phyloP scores from a whole-genome alignment of 2,113 vertebrate genomes.

The Alces alces region DNA sequence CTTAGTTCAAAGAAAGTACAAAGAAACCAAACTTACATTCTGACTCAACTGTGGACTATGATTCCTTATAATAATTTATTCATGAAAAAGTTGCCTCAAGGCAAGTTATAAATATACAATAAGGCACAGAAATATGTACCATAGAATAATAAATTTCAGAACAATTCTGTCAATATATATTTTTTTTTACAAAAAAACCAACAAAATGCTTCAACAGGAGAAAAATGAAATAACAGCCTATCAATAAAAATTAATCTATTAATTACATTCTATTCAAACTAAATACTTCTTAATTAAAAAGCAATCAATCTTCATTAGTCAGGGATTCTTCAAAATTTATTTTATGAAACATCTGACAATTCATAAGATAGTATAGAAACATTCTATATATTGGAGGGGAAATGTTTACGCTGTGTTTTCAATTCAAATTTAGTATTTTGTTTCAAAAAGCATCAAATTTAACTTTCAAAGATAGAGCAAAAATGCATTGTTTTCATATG shows the following conservation, averaged over 20 bases:
- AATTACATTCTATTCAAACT: not conserved
- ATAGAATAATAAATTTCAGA: not conserved
- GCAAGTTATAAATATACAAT: not conserved
- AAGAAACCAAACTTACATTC: not conserved
- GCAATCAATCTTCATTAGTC: not conserved
- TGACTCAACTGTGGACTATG: not conserved
- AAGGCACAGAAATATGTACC: not conserved
- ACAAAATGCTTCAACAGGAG: not conserved
- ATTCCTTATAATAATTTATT: conserved; percentile 42
- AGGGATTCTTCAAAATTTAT: not conserved
- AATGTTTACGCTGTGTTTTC: not conserved
- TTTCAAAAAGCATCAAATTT: not conserved
- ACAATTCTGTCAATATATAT: not conserved
- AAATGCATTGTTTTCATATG: not conserved
- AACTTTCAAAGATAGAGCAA: not conserved
- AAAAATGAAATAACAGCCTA: not conserved
- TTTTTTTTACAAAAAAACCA: not conserved
- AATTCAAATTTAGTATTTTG: not conserved
- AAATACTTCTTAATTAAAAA: not conserved
- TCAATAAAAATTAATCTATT: conserved; percentile 7
- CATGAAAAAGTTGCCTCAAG: conserved; percentile 22
- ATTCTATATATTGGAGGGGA: not conserved
- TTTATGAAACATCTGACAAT: not conserved
- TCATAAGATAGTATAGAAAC: not conserved
- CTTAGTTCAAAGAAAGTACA: not conserved